A percentile compares a stretch with the other conserved stretches of the same genome.
phyloP scores from a whole-genome alignment of 2,888 invertebrate genomes.

The Meteorus colon region DNA sequence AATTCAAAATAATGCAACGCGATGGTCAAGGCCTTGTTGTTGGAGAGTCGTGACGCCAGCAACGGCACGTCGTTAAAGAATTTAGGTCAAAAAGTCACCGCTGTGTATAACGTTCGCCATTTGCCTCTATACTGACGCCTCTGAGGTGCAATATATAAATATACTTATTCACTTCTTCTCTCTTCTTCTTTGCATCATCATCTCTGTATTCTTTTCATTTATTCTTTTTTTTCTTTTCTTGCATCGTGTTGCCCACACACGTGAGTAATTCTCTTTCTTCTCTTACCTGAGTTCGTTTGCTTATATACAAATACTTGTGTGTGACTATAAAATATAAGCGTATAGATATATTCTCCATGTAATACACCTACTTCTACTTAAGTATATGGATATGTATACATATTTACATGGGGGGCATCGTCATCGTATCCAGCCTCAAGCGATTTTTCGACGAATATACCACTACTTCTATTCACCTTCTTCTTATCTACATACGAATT shows the following conservation, averaged over 20 bases:
- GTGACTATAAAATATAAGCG: neutral
- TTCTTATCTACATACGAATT: constrained; percentile 16
- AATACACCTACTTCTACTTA: neutral
- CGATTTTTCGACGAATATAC: constrained; percentile 9
- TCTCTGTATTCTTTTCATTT: neutral
- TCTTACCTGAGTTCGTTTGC: neutral
- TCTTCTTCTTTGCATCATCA: constrained; percentile 9
- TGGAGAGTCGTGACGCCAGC: constrained; percentile 49
- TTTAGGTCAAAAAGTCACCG: constrained; percentile 72
- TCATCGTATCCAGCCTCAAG: neutral
- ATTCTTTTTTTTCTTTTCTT: neutral
- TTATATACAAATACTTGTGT: neutral
- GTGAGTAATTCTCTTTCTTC: neutral
- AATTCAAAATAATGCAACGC: constrained; percentile 42
- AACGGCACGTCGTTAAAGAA: constrained; percentile 65
- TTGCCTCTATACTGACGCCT: constrained; percentile 52
- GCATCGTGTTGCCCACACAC: neutral
- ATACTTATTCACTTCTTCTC: constrained; percentile 17
- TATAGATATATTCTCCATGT: neutral
- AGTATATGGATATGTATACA: neutral
- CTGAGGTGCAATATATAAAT: constrained; percentile 23
- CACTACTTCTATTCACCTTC: constrained; percentile 1
- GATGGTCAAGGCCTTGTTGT: constrained; percentile 69
- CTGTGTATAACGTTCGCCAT: constrained; percentile 56
- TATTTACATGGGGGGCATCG: neutral